These are phyloP conservation scores for Apodemus speciosus DNA, from an alignment of 2,113 vertebrate species.

Conservation along the genomic window DNA sequence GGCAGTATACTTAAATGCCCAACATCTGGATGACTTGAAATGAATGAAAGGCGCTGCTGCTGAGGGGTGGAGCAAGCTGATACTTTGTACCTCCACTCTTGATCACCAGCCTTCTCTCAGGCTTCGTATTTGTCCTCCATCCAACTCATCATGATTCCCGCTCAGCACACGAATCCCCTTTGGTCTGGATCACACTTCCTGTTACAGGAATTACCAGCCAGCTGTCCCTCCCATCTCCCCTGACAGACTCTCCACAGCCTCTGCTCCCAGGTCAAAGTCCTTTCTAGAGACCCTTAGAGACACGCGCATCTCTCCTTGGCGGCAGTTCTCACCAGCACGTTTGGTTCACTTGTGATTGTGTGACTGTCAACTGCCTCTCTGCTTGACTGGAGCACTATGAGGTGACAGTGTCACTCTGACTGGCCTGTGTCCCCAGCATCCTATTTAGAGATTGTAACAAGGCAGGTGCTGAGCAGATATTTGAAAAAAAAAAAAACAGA, in stretches of 20 bases:
- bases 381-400: not conserved
- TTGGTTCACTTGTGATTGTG: not conserved
- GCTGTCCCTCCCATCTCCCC: not conserved
- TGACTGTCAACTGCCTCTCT: too few species aligned
- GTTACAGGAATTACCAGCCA: too few species aligned
- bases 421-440: not conserved
- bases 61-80: not conserved
- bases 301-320: not conserved
- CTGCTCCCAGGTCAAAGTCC: not conserved
- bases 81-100: too few species aligned
- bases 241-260: not conserved
- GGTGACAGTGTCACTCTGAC: not conserved
- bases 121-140: too few species aligned
- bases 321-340: too few species aligned
- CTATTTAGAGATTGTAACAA: not conserved
- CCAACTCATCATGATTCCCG: not conserved
- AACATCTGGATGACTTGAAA: not conserved
- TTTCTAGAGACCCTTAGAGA: not conserved
- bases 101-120: not conserved
- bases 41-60: too few species aligned
- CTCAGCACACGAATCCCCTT: not conserved
- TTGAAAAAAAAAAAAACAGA: not conserved
- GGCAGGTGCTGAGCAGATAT: not conserved
- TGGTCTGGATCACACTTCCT: not conserved
- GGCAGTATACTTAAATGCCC: not conserved